Evolutionary conservation across 2,797 vertebrate species (phyloP).

Genomic region (Phrynocephalus forsythii): DNA sequence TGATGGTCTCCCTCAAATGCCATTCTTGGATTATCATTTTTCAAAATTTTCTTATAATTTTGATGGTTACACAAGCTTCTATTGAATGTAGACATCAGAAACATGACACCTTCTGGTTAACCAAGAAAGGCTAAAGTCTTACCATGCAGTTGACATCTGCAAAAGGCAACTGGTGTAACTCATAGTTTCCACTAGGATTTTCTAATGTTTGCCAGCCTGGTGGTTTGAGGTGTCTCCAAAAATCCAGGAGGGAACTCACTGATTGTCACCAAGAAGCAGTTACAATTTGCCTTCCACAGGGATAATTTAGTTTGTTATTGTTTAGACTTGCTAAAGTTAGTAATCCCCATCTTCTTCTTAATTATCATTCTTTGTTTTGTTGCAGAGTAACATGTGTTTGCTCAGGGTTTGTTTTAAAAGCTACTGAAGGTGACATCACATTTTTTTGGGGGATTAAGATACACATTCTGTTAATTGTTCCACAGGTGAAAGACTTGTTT

Average conservation of each 20-base stretch:
- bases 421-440: neutral
- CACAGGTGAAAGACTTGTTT: neutral
- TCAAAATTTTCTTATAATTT: neutral
- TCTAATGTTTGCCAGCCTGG: no score
- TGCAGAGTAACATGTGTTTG: neutral
- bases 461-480: neutral
- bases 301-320: neutral
- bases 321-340: neutral
- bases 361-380: neutral
- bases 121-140: neutral
- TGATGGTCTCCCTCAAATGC: neutral
- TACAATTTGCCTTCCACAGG: no score
- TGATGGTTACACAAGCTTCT: neutral
- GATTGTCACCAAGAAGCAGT: no score
- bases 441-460: neutral
- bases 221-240: no score
- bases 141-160: no score
- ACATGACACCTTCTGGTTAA: neutral
- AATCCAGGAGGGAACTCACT: no score
- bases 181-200: no score
- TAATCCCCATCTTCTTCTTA: neutral
- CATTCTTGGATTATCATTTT: neutral
- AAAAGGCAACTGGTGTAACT: no score
- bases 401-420: neutral
- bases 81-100: neutral